A percentile compares a stretch with the other conserved stretches of the same genome.
Evolutionary conservation across 2,888 invertebrate species (phyloP).

Genomic region (Flexamia atlantica): DNA sequence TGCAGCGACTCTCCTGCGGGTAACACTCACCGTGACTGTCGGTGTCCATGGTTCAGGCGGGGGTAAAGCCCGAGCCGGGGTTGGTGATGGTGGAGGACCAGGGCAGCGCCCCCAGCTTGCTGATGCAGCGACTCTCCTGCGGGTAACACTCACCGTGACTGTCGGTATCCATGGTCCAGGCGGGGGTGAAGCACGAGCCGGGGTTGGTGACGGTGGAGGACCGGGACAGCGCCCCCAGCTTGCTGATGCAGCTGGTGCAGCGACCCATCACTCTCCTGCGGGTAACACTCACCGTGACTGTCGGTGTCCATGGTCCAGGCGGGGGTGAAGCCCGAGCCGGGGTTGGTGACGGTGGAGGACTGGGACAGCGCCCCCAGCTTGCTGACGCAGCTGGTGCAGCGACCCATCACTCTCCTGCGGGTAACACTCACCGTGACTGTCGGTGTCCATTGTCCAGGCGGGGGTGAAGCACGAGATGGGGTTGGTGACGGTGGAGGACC

Average conservation of each 20-base stretch:
- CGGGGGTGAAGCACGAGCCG: slow-evolving; percentile 70
- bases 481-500: slow-evolving; percentile 78
- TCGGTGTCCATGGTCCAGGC: slow-evolving; percentile 72
- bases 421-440: slow-evolving; percentile 31
- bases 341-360: slow-evolving; percentile 77
- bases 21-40: no score
- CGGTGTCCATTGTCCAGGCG: slow-evolving; percentile 72
- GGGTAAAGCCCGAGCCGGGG: slow-evolving; percentile 69
- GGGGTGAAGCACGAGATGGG: slow-evolving; percentile 70
- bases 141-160: no score
- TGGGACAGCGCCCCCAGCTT: slow-evolving; percentile 84
- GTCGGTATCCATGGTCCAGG: slow-evolving; percentile 72
- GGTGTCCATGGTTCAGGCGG: slow-evolving; percentile 73
- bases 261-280: no score
- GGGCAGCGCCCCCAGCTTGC: slow-evolving; percentile 84
- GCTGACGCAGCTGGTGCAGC: slow-evolving; percentile 87
- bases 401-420: no score
- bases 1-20: slow-evolving; percentile 74
- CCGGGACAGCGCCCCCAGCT: slow-evolving; percentile 83
- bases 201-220: slow-evolving; percentile 76
- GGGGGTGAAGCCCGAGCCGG: slow-evolving; percentile 70
- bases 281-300: slow-evolving; percentile 32
- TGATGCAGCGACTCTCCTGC: slow-evolving; percentile 89
- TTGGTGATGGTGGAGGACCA: slow-evolving; percentile 78
- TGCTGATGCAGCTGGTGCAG: slow-evolving; percentile 87